Conservation (phyloP, 2,888 invertebrate species). For the Nomada ferruginata region DNA sequence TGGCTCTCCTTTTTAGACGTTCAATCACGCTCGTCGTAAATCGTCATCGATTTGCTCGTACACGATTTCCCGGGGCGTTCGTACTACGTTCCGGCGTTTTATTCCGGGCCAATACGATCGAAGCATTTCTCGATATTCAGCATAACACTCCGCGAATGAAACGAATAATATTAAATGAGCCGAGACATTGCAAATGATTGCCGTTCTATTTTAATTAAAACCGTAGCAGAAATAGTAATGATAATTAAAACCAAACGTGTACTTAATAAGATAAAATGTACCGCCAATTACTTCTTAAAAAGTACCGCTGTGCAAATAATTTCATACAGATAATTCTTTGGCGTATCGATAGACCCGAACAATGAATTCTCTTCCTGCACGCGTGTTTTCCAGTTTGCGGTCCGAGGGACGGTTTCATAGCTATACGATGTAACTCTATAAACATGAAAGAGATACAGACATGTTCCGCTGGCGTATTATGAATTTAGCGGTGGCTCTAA, state of each 20-base stretch:
- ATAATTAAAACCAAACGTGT: no score
- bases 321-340: background rate
- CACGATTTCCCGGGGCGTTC: conserved; percentile 43
- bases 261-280: no score
- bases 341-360: no score
- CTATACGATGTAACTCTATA: conserved; percentile 52
- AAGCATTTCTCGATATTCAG: background rate
- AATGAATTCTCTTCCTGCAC: no score
- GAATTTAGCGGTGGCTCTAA: conserved; percentile 70
- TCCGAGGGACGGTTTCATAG: conserved; percentile 13
- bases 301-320: background rate
- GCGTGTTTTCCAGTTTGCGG: conserved; percentile 20
- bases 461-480: conserved; percentile 56
- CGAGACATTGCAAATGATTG: background rate
- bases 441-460: conserved; percentile 51
- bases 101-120: conserved; percentile 21
- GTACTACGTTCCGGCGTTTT: conserved; percentile 47
- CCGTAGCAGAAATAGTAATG: background rate
- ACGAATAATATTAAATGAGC: background rate
- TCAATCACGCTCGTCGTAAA: conserved; percentile 61
- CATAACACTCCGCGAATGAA: background rate
- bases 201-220: background rate
- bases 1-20: conserved; percentile 37
- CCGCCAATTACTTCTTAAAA: no score
- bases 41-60: conserved; percentile 47